Percentiles rank a stretch among this genome's conserved stretches.
Evolutionary conservation across 2,113 vertebrate species (phyloP).

Genomic region (Melanocharis versteri): DNA sequence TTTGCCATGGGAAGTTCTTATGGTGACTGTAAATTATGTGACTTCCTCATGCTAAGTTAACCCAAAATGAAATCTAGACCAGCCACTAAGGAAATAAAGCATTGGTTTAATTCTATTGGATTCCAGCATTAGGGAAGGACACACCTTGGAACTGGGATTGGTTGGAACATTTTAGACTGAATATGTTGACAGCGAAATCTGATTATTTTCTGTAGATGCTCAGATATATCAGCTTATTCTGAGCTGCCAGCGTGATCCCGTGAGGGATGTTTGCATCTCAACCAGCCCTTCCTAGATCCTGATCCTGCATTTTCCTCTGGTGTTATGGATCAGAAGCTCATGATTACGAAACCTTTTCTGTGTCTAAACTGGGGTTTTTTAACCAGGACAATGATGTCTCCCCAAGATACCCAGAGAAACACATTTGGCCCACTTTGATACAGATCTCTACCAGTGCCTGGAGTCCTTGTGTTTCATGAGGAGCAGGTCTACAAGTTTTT

Average conservation of each 20-base stretch:
- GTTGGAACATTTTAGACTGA: not conserved
- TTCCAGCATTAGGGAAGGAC: not conserved
- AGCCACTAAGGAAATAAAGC: not conserved
- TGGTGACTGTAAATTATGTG: not conserved
- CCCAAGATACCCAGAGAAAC: not conserved
- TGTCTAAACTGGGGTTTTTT: not conserved
- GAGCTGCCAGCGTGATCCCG: not conserved
- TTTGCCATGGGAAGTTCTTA: not conserved
- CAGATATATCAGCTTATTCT: not conserved
- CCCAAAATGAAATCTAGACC: not conserved
- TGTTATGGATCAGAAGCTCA: not conserved
- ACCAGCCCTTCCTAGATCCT: not conserved
- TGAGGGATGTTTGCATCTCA: not conserved
- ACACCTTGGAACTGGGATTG: not conserved
- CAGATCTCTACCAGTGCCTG: not conserved
- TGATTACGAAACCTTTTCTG: not conserved
- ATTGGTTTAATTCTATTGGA: not conserved
- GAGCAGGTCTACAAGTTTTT: too few relatives aligned
- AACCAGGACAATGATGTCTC: not conserved
- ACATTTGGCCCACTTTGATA: not conserved
- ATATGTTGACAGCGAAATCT: not conserved
- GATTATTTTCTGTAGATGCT: not conserved
- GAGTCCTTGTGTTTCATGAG: not conserved
- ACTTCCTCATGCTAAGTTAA: not conserved
- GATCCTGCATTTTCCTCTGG: not conserved